These are phyloP conservation scores for Dolichallabes microphthalmus DNA, from an alignment of 2,113 vertebrate genomes.

Conservation along the genomic window DNA sequence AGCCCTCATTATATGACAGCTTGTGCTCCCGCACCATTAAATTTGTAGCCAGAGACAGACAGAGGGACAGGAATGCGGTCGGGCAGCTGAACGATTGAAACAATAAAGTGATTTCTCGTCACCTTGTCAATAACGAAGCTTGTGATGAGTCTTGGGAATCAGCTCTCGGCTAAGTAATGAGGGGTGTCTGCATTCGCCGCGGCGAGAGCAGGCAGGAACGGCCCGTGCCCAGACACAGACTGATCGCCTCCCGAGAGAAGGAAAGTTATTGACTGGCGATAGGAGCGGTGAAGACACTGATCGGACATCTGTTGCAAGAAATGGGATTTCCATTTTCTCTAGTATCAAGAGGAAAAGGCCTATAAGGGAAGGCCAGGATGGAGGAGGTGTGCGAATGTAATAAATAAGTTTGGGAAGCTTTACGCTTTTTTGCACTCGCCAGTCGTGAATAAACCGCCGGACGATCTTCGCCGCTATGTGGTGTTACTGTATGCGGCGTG, in stretches of 20 bases:
- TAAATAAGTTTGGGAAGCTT: neutral
- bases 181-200: constrained; percentile 15
- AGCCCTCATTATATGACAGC: constrained; percentile 53
- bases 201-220: constrained; percentile 3
- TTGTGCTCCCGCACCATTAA: constrained; percentile 59
- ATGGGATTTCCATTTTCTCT: constrained; percentile 23
- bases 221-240: constrained; percentile 29
- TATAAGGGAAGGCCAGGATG: neutral
- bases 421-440: neutral
- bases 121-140: constrained; percentile 45
- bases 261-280: constrained; percentile 43
- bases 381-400: neutral
- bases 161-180: constrained; percentile 31
- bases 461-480: neutral
- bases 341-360: neutral
- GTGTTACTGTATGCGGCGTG: neutral
- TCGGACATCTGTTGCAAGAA: constrained; percentile 36
- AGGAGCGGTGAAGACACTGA: constrained; percentile 38
- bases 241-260: constrained; percentile 35
- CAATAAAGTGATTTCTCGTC: constrained; percentile 44
- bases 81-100: constrained; percentile 48
- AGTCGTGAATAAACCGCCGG: neutral
- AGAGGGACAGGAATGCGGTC: constrained; percentile 13
- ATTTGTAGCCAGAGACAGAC: constrained; percentile 15
- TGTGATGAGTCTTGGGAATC: constrained; percentile 28